Base-by-base conservation (phyloP, 2,113 vertebrate genomes). In the Xenopus laevis region DNA sequence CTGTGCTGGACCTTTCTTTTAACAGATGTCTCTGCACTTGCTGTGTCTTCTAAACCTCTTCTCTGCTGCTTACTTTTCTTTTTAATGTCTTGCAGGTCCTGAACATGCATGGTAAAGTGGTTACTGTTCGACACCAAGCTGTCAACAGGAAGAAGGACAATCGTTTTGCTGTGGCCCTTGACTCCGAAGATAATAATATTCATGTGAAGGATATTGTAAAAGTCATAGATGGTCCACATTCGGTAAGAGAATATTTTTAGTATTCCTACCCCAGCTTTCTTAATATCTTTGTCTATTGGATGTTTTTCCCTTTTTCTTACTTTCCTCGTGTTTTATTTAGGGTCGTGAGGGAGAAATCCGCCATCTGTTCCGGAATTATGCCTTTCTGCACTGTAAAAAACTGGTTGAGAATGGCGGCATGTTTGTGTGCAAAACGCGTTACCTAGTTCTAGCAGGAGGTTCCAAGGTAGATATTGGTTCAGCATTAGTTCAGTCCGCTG, bases 311-410 rank as follows among this genome's bases (percentile, higher is more conserved):
- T 12, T 2, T 0, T 5, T 13, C 30, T n/a, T 46, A n/a, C 62
- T 18, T 53, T 3, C 15, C 10, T 21, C 30, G 13, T 21, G 20
- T 16, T 59, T 30, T 21, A 3, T 9, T 27, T 61, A 98, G 96
- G 95, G 94, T 21, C 92, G 96, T 0, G 96, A 98, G 47, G 96
- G 96, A 0, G 96, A 98, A 81, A 98, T 98, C 44, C 91, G 96
- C 0, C 95, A 97, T 79, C 86, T 98, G 1, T 98, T 93, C 87
- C 83, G 93, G 0, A 93, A 93, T 68, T 97, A 93, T 0, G 95
- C 94, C 40, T 98, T 98, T 83, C 90, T 98, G n/a, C 96, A 98
- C 77, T 98, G 96, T 69, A 98, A 98, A 88, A 98, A 98, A 79
- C 86, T 98, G 82, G 95, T 98, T 77, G 95, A 98, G 79, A 98